These are phyloP conservation scores for Cartodere bifasciata DNA, from an alignment of 2,888 invertebrate genomes.

Conservation along the genomic window DNA sequence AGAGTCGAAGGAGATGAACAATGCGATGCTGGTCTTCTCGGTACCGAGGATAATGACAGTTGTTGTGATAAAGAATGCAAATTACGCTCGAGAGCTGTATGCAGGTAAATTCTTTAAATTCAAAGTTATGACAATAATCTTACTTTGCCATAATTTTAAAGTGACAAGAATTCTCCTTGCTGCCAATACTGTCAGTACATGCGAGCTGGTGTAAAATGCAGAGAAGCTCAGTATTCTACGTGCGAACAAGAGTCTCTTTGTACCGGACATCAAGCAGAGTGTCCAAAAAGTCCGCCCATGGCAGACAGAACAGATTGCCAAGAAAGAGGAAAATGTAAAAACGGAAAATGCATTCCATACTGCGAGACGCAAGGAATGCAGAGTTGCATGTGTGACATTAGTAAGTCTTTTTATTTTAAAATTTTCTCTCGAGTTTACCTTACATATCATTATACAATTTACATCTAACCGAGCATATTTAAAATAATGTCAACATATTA, in stretches of 20 bases:
- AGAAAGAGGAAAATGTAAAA: slow-evolving; percentile 80
- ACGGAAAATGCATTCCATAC: slow-evolving; percentile 87
- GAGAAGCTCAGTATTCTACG: slow-evolving; percentile 81
- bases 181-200: slow-evolving; percentile 86
- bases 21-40: slow-evolving; percentile 88
- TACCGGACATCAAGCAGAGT: slow-evolving; percentile 68
- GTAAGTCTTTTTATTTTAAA: slow-evolving; percentile 36
- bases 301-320: slow-evolving; percentile 78
- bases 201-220: slow-evolving; percentile 68
- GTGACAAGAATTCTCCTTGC: slow-evolving; percentile 93
- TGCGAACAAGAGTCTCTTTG: slow-evolving; percentile 88
- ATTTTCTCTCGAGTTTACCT: neutral
- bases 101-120: slow-evolving; percentile 53
- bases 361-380: slow-evolving; percentile 88
- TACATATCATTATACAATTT: neutral
- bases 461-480: neutral
- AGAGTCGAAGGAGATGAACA: slow-evolving; percentile 93
- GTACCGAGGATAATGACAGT: slow-evolving; percentile 84
- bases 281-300: slow-evolving; percentile 78
- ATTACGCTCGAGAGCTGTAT: slow-evolving; percentile 75
- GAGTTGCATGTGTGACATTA: slow-evolving; percentile 94
- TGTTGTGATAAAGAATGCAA: slow-evolving; percentile 92
- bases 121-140: too few relatives aligned
- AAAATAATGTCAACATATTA: too few relatives aligned
- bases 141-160: slow-evolving; percentile 31